Conservation (phyloP, 2,113 vertebrate species). For the Halichoerus grypus region DNA sequence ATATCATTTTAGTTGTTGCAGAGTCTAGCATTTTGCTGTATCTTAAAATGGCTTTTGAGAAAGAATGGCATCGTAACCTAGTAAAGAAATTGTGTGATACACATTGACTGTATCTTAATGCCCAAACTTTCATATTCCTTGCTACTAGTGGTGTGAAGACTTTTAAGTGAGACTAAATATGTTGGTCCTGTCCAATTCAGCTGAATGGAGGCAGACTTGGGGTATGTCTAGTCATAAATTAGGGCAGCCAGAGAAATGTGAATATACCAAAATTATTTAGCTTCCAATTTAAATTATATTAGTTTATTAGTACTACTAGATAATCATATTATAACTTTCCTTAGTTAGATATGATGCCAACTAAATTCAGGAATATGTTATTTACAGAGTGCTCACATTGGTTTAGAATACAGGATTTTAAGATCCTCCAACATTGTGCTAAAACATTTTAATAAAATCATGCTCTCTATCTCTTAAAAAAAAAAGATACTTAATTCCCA, state of each 20-base stretch:
- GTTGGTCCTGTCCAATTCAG: neutral
- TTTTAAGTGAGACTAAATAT: neutral
- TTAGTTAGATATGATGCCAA: neutral
- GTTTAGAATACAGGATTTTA: constrained; percentile 24
- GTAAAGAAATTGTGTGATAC: neutral
- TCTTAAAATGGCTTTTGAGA: neutral
- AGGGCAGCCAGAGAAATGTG: neutral
- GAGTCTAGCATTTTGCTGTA: neutral
- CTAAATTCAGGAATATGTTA: constrained; percentile 31
- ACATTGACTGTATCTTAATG: neutral
- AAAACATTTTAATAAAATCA: neutral
- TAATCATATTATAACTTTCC: neutral
- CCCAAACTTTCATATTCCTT: neutral
- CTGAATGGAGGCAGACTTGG: neutral
- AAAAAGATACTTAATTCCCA: neutral
- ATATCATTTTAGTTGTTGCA: neutral
- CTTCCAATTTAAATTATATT: constrained; percentile 8
- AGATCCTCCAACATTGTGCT: neutral
- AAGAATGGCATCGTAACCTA: neutral
- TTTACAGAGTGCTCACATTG: constrained; percentile 15
- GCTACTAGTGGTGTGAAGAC: neutral
- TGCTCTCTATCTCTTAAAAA: neutral
- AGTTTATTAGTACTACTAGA: neutral
- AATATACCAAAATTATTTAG: constrained; percentile 55
- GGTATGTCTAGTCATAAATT: neutral